Conservation (phyloP, 1,140 invertebrate genomes). For the Arctopsyche grandis region DNA sequence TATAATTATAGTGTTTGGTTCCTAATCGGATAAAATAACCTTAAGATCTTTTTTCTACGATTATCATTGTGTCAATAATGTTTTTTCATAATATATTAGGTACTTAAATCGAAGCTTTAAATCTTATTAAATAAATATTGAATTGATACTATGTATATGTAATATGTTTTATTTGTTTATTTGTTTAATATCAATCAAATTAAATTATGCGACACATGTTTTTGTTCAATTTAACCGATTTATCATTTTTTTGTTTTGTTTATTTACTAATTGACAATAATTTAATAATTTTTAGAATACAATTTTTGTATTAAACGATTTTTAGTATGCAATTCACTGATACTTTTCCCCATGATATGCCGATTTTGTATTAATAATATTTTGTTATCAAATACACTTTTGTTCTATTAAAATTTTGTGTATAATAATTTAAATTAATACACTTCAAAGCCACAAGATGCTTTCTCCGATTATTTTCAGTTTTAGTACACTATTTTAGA, state of each 20-base stretch:
- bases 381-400: too few species aligned
- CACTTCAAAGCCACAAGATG: not conserved
- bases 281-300: too few species aligned
- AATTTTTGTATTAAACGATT: too few species aligned
- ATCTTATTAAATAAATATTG: not conserved
- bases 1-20: constrained; percentile 26
- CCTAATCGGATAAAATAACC: constrained; percentile 30
- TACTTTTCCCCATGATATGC: too few species aligned
- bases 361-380: too few species aligned
- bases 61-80: constrained; percentile 7
- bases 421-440: not conserved
- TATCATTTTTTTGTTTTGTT: not conserved
- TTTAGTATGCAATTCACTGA: too few species aligned
- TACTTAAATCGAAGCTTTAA: constrained; percentile 22
- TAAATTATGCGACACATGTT: not conserved
- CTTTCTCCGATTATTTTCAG: not conserved
- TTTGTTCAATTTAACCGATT: not conserved
- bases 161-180: not conserved
- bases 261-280: too few species aligned
- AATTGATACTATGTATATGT: constrained; percentile 7
- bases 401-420: too few species aligned
- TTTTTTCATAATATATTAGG: not conserved
- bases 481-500: not conserved
- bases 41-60: not conserved
- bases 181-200: not conserved